Evolutionary conservation across 2,888 invertebrate species (phyloP), one percentile per base, ranked within the genome.

Genomic region (Oscheius sp.): DNA sequence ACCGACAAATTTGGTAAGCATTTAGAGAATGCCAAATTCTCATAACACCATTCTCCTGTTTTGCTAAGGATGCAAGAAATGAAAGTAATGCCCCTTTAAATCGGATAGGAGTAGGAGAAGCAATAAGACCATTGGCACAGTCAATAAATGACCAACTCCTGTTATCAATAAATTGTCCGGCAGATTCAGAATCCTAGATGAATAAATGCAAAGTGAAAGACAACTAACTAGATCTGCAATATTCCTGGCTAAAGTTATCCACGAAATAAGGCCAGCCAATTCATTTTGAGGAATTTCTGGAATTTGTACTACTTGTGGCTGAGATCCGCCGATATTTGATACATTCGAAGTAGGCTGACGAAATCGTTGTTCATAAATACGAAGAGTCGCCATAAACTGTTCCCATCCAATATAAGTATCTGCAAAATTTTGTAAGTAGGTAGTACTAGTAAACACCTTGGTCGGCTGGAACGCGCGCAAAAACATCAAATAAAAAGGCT

Each of bases 1-100:
- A 33, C 33, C 64, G 67, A 61, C 79, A 82, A 33, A 81, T 62
- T 44, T 75, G 70, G 50, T 80, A 61, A 6, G 65, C 51, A 28
- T 78, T 66, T 26, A 83, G 62, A 2, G 71, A 66, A 8, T 73
- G 75, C 83, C 83, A 83, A 32, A 83, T 72, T 49, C 74, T 73
- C 14, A 59, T 50, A 2, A 79, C 71, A 6, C 75, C 67, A 17
- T 38, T 50, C 57, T 78, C 77, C 38, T 75, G 65, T 17, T 67
- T 62, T 6, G 81, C 81, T n/a, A 84, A 44, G 1, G 80, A 65
- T 2, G 79, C 73, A 56, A 83, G 62, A n/a, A 83, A 71, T 2
- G 67, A 63, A 17, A 80, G 70, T 0, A 82, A 66, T 1, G 69
- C 63, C 6, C 82, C 80, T 62, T 79, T 79, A 44, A 80, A 56